These are phyloP conservation scores for Sarcophaga bullata DNA, from an alignment of 1,140 invertebrate species.

Conservation along the genomic window DNA sequence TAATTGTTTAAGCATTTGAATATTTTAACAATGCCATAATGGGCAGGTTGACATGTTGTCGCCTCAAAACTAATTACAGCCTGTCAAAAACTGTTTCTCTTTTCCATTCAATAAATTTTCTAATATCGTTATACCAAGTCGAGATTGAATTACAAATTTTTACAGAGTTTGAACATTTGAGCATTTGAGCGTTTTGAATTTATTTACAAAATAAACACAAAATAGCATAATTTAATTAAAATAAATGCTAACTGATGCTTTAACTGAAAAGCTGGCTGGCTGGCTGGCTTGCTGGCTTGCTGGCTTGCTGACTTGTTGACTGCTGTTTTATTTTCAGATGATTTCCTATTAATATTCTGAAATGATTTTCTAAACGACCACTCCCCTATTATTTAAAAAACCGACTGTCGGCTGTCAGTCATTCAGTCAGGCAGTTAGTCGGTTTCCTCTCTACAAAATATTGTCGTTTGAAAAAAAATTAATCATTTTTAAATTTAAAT, in stretches of 20 bases:
- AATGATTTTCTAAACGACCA: neutral
- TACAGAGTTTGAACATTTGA: neutral
- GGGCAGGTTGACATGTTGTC: constrained; percentile 51
- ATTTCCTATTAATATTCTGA: neutral
- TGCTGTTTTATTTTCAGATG: neutral
- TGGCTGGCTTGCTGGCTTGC: too few species aligned
- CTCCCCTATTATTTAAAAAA: constrained; percentile 20
- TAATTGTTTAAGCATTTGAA: neutral
- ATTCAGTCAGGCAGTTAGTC: neutral
- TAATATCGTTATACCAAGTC: neutral
- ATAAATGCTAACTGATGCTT: too few species aligned
- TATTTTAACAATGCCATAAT: constrained; percentile 12
- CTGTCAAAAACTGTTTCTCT: constrained; percentile 37
- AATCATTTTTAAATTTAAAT: constrained; percentile 30
- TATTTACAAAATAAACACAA: neutral
- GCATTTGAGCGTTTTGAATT: neutral
- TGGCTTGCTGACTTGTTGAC: too few species aligned
- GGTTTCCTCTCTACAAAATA: too few species aligned
- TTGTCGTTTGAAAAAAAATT: constrained; percentile 10
- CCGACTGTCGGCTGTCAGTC: constrained; percentile 2
- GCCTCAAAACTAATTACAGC: constrained; percentile 45
- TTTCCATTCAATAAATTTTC: too few species aligned
- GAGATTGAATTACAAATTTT: constrained; percentile 3
- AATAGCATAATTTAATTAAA: too few species aligned
- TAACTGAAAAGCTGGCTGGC: too few species aligned